Percentiles rank a stretch among this genome's conserved stretches.
phyloP scores from a whole-genome alignment of 2,113 vertebrate species.

The Esox niger region DNA sequence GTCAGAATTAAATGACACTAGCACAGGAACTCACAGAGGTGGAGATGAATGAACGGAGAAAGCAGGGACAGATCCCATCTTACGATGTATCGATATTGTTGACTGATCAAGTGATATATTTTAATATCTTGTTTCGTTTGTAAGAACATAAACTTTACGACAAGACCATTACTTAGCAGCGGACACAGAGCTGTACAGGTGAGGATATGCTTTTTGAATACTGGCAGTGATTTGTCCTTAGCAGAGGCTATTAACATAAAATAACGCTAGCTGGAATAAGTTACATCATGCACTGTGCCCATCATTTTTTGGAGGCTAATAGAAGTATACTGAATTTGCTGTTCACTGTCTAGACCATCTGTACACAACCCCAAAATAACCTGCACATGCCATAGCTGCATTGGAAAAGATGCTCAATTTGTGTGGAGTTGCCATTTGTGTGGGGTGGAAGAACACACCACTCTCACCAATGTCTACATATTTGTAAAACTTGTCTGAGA shows the following conservation, averaged over 20 bases:
- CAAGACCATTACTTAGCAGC: background rate
- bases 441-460: background rate
- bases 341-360: no score
- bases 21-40: background rate
- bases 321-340: background rate
- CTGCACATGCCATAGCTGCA: no score
- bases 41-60: background rate
- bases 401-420: no score
- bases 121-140: background rate
- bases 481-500: slow-evolving; percentile 9
- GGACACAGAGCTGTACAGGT: background rate
- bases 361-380: no score
- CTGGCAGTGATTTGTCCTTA: background rate
- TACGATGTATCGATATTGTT: background rate
- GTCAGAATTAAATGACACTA: background rate
- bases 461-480: slow-evolving; percentile 2
- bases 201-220: background rate
- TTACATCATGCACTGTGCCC: background rate
- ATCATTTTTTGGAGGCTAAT: slow-evolving; percentile 5
- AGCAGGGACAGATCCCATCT: background rate
- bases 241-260: background rate
- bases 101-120: slow-evolving; percentile 1
- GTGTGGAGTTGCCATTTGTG: background rate
- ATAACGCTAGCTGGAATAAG: background rate
- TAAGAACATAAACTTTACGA: background rate